These are phyloP conservation scores for Trachelus stipa DNA, from an alignment of 2,888 invertebrate species.

Conservation along the genomic window DNA sequence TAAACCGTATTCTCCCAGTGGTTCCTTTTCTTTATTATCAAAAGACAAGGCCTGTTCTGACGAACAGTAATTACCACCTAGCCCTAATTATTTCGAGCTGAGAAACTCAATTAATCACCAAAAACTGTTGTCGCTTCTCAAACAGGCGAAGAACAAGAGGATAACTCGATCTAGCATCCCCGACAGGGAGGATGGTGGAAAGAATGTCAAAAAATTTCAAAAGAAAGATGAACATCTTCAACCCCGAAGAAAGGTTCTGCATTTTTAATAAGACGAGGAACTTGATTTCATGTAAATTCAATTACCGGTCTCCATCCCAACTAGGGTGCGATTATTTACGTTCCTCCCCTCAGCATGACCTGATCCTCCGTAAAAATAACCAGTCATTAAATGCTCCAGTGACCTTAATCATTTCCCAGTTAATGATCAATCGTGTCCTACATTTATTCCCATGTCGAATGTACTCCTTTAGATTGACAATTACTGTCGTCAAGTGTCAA, in stretches of 20 bases:
- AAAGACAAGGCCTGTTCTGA: background rate
- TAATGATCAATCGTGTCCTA: background rate
- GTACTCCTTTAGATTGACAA: background rate
- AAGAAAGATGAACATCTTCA: background rate
- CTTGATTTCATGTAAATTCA: constrained; percentile 23
- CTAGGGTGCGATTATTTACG: constrained; percentile 5
- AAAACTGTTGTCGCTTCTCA: constrained; percentile 19
- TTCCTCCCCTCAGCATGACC: background rate
- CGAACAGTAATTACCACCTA: background rate
- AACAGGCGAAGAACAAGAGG: constrained; percentile 12
- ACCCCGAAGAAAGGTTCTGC: constrained; percentile 9
- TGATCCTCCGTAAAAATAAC: background rate
- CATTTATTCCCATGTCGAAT: background rate
- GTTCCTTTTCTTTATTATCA: constrained; percentile 1
- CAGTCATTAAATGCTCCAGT: background rate
- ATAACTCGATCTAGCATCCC: constrained; percentile 10
- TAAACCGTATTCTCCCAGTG: background rate
- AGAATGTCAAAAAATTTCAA: background rate
- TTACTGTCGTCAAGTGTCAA: background rate
- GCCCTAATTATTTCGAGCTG: background rate
- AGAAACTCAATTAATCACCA: constrained; percentile 17
- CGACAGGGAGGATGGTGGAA: background rate
- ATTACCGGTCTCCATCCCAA: constrained; percentile 8
- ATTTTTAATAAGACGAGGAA: constrained; percentile 20
- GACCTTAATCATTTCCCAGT: background rate